Evolutionary conservation across 2,113 vertebrate species (phyloP).

Genomic region (Riparia riparia): DNA sequence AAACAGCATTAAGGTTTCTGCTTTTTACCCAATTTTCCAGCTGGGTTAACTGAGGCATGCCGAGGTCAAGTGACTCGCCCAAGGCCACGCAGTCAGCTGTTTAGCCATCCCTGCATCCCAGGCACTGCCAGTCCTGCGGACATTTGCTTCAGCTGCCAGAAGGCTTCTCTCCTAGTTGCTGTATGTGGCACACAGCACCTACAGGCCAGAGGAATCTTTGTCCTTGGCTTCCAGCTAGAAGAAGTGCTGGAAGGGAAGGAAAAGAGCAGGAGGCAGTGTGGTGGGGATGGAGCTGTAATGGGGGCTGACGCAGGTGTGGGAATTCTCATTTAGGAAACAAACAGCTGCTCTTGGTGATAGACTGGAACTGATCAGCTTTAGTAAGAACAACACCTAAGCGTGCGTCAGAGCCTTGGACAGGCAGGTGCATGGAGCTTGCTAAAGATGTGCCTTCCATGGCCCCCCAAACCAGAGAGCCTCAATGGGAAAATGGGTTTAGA

Average conservation of each 20-base stretch:
- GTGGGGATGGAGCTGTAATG: background rate
- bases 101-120: background rate
- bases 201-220: background rate
- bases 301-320: conserved; percentile 19
- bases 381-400: background rate
- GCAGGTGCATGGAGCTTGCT: background rate
- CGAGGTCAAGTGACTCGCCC: conserved; percentile 59
- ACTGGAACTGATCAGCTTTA: conserved; percentile 29
- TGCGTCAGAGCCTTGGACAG: background rate
- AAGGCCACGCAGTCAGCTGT: conserved; percentile 48
- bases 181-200: background rate
- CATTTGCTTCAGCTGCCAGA: background rate
- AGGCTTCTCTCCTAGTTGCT: background rate
- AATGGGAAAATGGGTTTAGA: background rate
- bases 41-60: conserved; percentile 57
- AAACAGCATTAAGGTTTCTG: conserved; percentile 58
- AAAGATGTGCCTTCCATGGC: background rate
- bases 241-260: background rate
- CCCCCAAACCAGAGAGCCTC: background rate
- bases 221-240: background rate
- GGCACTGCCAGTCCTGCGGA: accelerated
- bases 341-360: conserved; percentile 46
- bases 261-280: background rate
- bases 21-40: conserved; percentile 74
- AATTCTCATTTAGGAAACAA: conserved; percentile 54